phyloP scores from a whole-genome alignment of 2,888 invertebrate genomes.

The Petrophora chlorosata region DNA sequence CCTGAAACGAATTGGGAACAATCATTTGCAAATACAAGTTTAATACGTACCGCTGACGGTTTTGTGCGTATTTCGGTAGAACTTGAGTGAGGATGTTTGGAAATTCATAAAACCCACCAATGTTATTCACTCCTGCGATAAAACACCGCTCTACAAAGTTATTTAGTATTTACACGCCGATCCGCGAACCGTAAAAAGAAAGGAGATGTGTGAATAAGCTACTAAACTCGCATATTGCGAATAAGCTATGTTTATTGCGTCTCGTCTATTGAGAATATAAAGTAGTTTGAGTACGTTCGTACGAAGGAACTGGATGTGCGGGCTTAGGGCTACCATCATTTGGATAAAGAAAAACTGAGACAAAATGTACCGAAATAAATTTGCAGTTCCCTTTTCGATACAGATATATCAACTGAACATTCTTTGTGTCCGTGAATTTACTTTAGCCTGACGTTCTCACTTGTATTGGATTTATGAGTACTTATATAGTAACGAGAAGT shows the following conservation, averaged over 20 bases:
- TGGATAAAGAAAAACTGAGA: too few species aligned
- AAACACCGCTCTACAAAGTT: constrained; percentile 22
- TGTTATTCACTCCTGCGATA: constrained; percentile 18
- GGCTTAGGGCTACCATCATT: constrained; percentile 7
- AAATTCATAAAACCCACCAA: constrained; percentile 15
- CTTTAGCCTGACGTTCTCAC: too few species aligned
- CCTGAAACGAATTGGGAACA: constrained; percentile 13
- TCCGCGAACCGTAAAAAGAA: constrained; percentile 27
- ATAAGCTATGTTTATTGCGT: constrained; percentile 31
- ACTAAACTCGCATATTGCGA: constrained; percentile 29
- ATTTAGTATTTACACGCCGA: constrained; percentile 24
- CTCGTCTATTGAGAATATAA: constrained; percentile 27
- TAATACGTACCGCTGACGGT: neutral
- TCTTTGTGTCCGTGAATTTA: too few species aligned
- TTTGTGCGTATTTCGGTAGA: neutral
- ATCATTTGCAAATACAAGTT: constrained; percentile 3
- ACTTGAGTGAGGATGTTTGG: neutral
- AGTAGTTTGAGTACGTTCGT: constrained; percentile 19
- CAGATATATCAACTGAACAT: too few species aligned
- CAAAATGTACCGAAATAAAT: too few species aligned
- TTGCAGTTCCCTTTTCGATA: neutral
- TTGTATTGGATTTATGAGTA: too few species aligned
- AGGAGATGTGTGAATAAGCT: constrained; percentile 28
- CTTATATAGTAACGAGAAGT: too few species aligned
- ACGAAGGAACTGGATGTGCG: constrained; percentile 3